Percentiles rank a stretch among this genome's conserved stretches.
Conservation (phyloP, 1,140 invertebrate species). For the Drosophila carrolli region DNA sequence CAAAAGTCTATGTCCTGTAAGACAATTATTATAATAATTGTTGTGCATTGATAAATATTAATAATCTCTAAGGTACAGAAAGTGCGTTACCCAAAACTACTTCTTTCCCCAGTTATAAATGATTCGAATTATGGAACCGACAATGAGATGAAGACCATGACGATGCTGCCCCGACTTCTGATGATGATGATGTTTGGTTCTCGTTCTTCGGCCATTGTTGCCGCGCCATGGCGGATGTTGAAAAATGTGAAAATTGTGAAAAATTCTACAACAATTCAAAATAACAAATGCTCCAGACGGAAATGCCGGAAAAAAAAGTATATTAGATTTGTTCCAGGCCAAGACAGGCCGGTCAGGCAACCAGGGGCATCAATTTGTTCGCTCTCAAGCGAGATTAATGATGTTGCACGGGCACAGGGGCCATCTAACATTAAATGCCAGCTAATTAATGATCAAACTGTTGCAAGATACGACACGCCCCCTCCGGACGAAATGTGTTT, state of each 20-base stretch:
- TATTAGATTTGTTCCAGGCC: slow-evolving; percentile 61
- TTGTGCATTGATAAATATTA: too few relatives aligned
- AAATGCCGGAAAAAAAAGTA: slow-evolving; percentile 53
- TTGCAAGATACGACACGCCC: slow-evolving; percentile 18
- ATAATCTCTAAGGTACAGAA: not conserved
- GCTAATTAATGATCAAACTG: slow-evolving; percentile 69
- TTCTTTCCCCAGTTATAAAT: slow-evolving; percentile 37
- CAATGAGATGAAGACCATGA: slow-evolving; percentile 48
- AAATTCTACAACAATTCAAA: slow-evolving; percentile 53
- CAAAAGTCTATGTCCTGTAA: not conserved
- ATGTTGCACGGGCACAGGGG: slow-evolving; percentile 31
- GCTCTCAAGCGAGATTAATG: slow-evolving; percentile 62
- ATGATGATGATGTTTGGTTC: slow-evolving; percentile 24
- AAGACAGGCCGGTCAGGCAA: slow-evolving; percentile 8
- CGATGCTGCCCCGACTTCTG: slow-evolving; percentile 10
- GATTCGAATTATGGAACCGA: slow-evolving; percentile 49
- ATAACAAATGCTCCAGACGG: slow-evolving; percentile 38
- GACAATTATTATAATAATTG: not conserved
- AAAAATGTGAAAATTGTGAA: slow-evolving; percentile 69
- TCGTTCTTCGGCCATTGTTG: slow-evolving; percentile 16
- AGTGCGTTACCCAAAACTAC: not conserved
- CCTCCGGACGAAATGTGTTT: slow-evolving; percentile 9
- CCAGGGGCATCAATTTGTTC: slow-evolving; percentile 63
- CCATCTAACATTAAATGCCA: slow-evolving; percentile 38
- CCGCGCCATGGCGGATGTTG: slow-evolving; percentile 28